A percentile compares a stretch with the other conserved stretches of the same genome.
Evolutionary conservation across 2,797 vertebrate genomes (phyloP).

Genomic region (Nothura maculosa): DNA sequence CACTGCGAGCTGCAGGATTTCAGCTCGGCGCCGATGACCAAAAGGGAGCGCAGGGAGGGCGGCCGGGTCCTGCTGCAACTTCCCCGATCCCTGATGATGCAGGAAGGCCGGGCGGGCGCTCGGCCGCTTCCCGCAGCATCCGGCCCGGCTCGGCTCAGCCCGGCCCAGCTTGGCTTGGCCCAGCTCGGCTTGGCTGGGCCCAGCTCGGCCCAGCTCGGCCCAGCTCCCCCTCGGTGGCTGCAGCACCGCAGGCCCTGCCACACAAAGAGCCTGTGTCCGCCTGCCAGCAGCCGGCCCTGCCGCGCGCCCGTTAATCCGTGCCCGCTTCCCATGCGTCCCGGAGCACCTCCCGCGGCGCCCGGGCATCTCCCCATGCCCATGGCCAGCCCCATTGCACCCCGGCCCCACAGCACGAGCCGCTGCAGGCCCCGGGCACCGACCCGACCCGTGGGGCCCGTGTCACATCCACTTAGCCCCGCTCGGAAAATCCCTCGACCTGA

Average conservation of each 20-base stretch:
- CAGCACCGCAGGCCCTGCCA: conserved; percentile 60
- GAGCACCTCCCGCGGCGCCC: too few species aligned
- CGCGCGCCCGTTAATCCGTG: conserved; percentile 65
- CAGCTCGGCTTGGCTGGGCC: conserved; percentile 30
- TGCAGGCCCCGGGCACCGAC: neutral
- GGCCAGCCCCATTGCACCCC: too few species aligned
- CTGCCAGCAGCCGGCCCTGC: conserved; percentile 71
- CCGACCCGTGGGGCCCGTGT: conserved; percentile 15
- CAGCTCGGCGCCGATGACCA: neutral
- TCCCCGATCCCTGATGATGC: neutral
- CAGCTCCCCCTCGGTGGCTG: conserved; percentile 46
- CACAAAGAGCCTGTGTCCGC: conserved; percentile 73
- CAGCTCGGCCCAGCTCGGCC: neutral
- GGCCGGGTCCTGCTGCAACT: neutral
- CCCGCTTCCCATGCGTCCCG: conserved; percentile 51
- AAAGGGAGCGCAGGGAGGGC: neutral
- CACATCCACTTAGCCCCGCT: conserved; percentile 66
- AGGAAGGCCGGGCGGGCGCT: neutral
- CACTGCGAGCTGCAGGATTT: accelerated
- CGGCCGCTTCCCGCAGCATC: conserved; percentile 56
- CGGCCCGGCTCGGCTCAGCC: neutral
- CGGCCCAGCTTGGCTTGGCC: too few species aligned
- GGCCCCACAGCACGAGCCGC: neutral
- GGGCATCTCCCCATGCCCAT: too few species aligned
- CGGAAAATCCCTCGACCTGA: conserved; percentile 58